Evolutionary conservation across 2,797 vertebrate species (phyloP).

Genomic region (Sebastes umbrosus): DNA sequence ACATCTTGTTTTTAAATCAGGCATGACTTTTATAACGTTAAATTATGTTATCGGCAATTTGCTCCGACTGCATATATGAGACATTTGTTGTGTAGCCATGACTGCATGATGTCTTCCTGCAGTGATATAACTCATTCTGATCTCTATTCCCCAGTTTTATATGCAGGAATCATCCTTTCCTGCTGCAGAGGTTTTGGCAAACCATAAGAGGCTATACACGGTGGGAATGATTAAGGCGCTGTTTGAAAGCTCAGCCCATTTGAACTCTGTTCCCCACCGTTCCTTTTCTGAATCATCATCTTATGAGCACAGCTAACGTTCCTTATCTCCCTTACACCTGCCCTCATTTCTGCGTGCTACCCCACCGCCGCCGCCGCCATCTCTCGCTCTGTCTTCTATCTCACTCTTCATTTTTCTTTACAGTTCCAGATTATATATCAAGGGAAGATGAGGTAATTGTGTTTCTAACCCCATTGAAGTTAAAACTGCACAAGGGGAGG

Average conservation of each 20-base stretch:
- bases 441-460: conserved; percentile 64
- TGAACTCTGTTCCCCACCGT: conserved; percentile 68
- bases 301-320: conserved; percentile 56
- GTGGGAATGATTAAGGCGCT: conserved; percentile 67
- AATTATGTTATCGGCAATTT: background rate
- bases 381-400: background rate
- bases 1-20: background rate
- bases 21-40: background rate
- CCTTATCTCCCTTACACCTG: conserved; percentile 69
- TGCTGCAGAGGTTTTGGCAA: conserved; percentile 58
- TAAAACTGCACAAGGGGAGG: conserved; percentile 43
- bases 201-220: conserved; percentile 52
- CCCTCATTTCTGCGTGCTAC: conserved; percentile 45
- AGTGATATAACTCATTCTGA: conserved; percentile 25
- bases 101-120: conserved; percentile 13
- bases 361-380: background rate
- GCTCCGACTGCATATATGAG: background rate
- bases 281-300: conserved; percentile 69
- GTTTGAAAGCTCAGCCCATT: conserved; percentile 71
- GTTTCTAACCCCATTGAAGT: conserved; percentile 63
- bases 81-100: background rate
- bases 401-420: conserved; percentile 44
- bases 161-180: conserved; percentile 44
- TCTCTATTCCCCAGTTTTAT: conserved; percentile 31
- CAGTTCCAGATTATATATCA: conserved; percentile 61